Conservation (phyloP, 2,888 invertebrate species). For the Euzophera pinguis region DNA sequence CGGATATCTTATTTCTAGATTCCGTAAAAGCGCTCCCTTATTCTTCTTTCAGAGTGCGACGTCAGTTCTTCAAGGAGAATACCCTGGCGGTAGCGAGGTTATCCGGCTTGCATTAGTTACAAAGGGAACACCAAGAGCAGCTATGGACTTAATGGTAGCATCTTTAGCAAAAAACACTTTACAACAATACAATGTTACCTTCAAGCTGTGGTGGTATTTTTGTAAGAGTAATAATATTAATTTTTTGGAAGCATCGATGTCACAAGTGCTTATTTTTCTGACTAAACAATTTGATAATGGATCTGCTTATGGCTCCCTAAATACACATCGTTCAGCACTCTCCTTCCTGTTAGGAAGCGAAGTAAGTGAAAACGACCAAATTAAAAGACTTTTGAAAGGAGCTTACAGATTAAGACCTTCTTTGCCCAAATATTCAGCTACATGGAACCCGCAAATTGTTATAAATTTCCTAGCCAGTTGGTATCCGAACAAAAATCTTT, state of each 20-base stretch:
- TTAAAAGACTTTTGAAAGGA: slow-evolving; percentile 29
- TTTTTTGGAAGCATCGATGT: not conserved
- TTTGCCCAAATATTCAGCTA: not conserved
- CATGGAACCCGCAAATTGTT: not conserved
- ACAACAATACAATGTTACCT: not conserved
- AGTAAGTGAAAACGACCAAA: slow-evolving; percentile 19
- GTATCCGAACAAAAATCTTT: not conserved
- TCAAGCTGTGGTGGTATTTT: slow-evolving; percentile 21
- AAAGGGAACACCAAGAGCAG: not conserved
- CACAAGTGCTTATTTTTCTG: slow-evolving; percentile 18
- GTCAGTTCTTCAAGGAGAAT: not conserved
- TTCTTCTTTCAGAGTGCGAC: slow-evolving; percentile 8
- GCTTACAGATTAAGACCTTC: slow-evolving; percentile 11
- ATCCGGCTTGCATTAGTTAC: slow-evolving; percentile 5
- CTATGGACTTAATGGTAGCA: not conserved
- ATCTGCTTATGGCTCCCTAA: slow-evolving; percentile 24
- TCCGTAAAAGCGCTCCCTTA: too few relatives aligned
- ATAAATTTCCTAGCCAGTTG: not conserved
- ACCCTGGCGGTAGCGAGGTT: slow-evolving; percentile 14
- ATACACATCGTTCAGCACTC: slow-evolving; percentile 30
- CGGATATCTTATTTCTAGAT: too few relatives aligned
- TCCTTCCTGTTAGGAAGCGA: slow-evolving; percentile 26
- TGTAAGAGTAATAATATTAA: slow-evolving; percentile 13
- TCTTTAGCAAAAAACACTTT: not conserved
- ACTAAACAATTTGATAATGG: slow-evolving; percentile 24